These are phyloP conservation scores for Monopterus albus DNA, from an alignment of 2,113 vertebrate genomes.

Conservation along the genomic window DNA sequence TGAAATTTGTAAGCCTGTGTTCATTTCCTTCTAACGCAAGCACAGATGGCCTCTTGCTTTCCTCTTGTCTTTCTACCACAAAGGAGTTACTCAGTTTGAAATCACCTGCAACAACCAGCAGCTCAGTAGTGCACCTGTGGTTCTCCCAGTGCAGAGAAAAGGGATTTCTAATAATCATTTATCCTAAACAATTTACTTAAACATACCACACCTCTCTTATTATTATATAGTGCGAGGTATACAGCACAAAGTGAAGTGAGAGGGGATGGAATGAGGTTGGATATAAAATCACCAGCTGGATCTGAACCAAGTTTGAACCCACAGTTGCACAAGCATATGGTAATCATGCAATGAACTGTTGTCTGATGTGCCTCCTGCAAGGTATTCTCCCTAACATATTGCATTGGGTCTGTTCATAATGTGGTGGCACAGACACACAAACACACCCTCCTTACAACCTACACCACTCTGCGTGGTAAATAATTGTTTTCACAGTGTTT, in stretches of 20 bases:
- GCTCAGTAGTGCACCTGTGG: conserved; percentile 5
- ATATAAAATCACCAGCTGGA: conserved; percentile 64
- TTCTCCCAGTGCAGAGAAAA: conserved; percentile 13
- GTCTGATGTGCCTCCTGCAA: conserved; percentile 55
- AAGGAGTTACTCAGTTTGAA: conserved; percentile 50
- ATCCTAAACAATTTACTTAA: conserved; percentile 2
- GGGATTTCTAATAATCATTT: neutral
- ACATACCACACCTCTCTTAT: conserved; percentile 21
- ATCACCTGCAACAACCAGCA: conserved; percentile 56
- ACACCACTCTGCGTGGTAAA: neutral
- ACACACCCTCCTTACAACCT: neutral
- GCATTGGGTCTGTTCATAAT: conserved; percentile 48
- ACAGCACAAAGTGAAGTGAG: conserved; percentile 1
- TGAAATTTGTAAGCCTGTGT: conserved; percentile 27
- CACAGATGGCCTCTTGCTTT: conserved; percentile 54
- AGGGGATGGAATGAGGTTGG: conserved; percentile 24
- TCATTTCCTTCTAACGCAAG: conserved; percentile 36
- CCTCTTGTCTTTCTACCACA: conserved; percentile 23
- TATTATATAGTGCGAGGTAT: conserved; percentile 15
- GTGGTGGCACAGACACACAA: conserved; percentile 2
- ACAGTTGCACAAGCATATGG: conserved; percentile 68
- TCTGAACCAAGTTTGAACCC: conserved; percentile 65
- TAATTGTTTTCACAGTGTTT: conserved; percentile 33
- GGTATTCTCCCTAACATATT: conserved; percentile 61
- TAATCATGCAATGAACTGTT: conserved; percentile 63